Base-by-base conservation (phyloP, 1,140 invertebrate species). In the Euglossa dilemma region DNA sequence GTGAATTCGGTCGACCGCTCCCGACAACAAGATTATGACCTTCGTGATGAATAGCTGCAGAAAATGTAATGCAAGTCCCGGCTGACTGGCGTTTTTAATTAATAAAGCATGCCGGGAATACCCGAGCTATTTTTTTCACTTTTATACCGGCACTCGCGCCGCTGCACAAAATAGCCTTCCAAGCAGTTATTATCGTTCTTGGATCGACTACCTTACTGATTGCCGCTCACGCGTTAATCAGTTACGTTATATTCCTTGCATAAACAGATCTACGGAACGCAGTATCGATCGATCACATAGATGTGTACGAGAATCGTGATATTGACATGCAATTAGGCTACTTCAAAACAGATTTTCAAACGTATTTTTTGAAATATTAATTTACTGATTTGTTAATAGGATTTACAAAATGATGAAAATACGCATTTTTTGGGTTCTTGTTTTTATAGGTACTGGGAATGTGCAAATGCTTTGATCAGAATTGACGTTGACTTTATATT, bases 71-170 rank as follows among this genome's bases (percentile, higher is more conserved):
- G 20, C 54, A 2, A 45, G 47, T 54, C 50, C 16, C 54, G 47
- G 28, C 47, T 45, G 79, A 64, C 69, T 28, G 28, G 59, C 47
- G 57, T 69, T 84, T 84, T 84, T 84, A 84, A 84, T 84, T 84
- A 84, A 84, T 71, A 59, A 84, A 84, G 50, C 50, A 57, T 56
- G 16, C 67, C 66, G 8, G 25, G 66, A 36, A 63, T 67, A 76
- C n/a, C n/a, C 36, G 52, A 50, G 50, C 36, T 69, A 82, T 67
- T 75, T 76, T 67, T 59, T 66, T 20, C 63, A 47, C 20, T 61
- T 72, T 78, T 73, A 50, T 63, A 8, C 8, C 6, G 43, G 23
- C 43, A 50, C n/a, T 64, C 43, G 16, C 18, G 59, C 16, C 59
- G 59, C 28, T 25, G 74, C 59, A 36, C 43, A 11, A 50, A 59